Percentiles rank a stretch among this genome's conserved stretches.
These are phyloP conservation scores for Gymnorhina tibicen DNA, from an alignment of 2,113 vertebrate genomes.

Conservation along the genomic window DNA sequence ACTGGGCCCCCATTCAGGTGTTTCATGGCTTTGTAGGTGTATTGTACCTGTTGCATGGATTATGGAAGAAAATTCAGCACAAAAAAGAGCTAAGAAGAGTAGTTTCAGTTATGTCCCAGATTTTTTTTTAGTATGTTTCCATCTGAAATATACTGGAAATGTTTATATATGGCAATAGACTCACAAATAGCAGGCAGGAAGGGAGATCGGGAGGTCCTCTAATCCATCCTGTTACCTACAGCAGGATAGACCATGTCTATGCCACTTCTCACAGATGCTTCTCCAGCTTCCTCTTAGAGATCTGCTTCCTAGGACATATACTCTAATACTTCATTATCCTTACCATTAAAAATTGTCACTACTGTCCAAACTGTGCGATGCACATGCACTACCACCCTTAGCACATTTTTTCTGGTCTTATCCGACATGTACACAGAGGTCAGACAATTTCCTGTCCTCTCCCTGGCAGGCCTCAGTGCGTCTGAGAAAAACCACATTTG, in stretches of 20 bases:
- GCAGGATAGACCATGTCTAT: not conserved
- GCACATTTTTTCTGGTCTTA: conserved; percentile 2
- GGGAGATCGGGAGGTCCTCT: not conserved
- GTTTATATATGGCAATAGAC: not conserved
- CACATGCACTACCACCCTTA: not conserved
- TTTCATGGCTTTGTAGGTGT: not conserved
- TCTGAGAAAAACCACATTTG: not conserved
- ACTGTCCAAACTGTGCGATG: not conserved
- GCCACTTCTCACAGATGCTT: not conserved
- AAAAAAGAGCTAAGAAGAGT: not conserved
- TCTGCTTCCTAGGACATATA: not conserved
- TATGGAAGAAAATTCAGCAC: not conserved
- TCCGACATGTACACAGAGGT: not conserved
- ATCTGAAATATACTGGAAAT: not conserved
- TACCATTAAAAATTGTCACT: not conserved
- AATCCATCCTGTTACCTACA: not conserved
- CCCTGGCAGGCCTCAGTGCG: not conserved
- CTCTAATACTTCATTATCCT: not conserved
- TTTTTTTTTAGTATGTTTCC: not conserved
- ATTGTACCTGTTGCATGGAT: not conserved
- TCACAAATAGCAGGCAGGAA: not conserved
- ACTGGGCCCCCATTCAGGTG: not conserved
- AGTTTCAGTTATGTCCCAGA: not conserved
- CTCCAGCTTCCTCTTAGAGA: not conserved
- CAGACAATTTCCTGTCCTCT: conserved; percentile 15